phyloP scores from a whole-genome alignment of 2,113 vertebrate species.

The Perccottus glenii region DNA sequence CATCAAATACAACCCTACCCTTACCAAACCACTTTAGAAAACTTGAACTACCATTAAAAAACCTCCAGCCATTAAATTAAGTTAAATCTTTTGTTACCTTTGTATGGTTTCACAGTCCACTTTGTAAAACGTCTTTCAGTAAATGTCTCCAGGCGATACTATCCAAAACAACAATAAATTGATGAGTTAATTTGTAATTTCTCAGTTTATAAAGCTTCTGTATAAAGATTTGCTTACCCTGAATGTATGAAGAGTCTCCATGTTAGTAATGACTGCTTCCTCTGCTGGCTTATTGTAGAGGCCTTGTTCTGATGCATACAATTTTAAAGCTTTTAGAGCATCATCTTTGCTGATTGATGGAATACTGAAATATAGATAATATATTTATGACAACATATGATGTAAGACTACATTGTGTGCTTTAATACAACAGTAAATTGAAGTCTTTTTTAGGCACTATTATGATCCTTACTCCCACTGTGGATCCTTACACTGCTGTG shows the following conservation, averaged over 20 bases:
- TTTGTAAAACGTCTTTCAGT: background rate
- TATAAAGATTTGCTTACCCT: background rate
- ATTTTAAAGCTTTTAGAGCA: background rate
- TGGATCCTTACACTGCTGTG: too few species aligned
- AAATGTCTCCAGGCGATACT: conserved; percentile 7
- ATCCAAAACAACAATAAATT: background rate
- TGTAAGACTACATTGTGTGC: too few species aligned
- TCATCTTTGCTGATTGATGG: background rate
- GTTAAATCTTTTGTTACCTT: background rate
- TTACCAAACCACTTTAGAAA: too few species aligned
- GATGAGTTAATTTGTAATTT: background rate
- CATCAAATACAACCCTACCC: too few species aligned
- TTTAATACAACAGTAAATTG: too few species aligned
- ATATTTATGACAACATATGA: background rate
- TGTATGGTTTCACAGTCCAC: background rate
- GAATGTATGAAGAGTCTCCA: background rate
- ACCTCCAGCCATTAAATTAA: too few species aligned
- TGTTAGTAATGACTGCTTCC: background rate
- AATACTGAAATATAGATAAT: background rate
- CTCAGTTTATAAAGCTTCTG: too few species aligned
- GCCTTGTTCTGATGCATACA: background rate
- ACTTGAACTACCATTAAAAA: too few species aligned
- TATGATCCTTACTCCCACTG: background rate
- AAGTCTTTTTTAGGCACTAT: too few species aligned
- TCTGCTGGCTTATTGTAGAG: background rate